A percentile compares a stretch with the other conserved stretches of the same genome.
Conservation (phyloP, 2,797 vertebrate species). For the Propithecus perrieri region DNA sequence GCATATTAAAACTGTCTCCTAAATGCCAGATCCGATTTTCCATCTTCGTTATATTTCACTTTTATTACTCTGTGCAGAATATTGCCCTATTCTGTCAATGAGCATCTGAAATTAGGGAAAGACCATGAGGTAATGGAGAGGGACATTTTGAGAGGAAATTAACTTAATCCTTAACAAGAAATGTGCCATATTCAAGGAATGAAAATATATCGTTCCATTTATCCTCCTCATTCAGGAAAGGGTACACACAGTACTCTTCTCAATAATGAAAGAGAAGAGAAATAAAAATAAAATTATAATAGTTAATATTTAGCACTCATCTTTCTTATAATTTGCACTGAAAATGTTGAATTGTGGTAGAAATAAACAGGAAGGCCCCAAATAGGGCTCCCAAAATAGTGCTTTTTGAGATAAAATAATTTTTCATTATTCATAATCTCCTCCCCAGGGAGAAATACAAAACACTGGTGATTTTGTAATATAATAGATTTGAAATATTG, state of each 20-base stretch:
- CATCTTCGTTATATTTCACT: constrained; percentile 53
- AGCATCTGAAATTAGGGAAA: constrained; percentile 52
- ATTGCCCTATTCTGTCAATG: constrained; percentile 41
- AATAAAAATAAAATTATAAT: neutral
- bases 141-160: constrained; percentile 56
- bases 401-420: neutral
- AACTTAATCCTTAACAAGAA: constrained; percentile 50
- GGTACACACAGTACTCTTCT: neutral
- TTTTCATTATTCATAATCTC: neutral
- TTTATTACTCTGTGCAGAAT: constrained; percentile 50
- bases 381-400: neutral
- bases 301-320: neutral
- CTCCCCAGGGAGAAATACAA: too few relatives aligned
- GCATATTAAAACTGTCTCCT: constrained; percentile 68
- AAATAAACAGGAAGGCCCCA: neutral
- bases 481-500: too few relatives aligned
- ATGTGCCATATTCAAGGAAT: neutral
- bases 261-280: neutral
- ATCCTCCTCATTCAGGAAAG: constrained; percentile 1
- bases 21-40: constrained; percentile 67
- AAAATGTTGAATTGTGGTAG: neutral
- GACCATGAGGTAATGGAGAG: neutral
- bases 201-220: constrained; percentile 39
- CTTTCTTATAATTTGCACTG: constrained; percentile 20
- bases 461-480: too few relatives aligned